Evolutionary conservation across 1,140 invertebrate species (phyloP).

Genomic region (Temnothorax nylanderi): DNA sequence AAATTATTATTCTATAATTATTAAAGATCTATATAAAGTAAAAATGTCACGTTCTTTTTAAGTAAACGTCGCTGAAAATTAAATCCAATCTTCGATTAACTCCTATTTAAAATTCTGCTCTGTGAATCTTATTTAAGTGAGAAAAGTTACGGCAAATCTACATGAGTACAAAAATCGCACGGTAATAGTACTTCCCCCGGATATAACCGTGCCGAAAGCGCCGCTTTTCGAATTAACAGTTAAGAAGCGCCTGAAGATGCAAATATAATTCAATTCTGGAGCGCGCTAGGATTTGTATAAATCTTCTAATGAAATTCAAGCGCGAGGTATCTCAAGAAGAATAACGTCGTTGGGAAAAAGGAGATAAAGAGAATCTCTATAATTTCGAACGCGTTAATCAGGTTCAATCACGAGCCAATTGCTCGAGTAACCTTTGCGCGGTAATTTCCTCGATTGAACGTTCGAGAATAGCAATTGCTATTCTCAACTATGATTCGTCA

Average conservation of each 20-base stretch:
- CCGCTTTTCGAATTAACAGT: slow-evolving; percentile 52
- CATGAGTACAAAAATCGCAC: slow-evolving; percentile 3
- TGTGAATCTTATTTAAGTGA: neutral
- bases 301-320: slow-evolving; percentile 55
- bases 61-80: neutral
- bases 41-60: neutral
- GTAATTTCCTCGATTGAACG: slow-evolving; percentile 29
- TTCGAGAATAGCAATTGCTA: neutral
- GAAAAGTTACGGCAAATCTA: slow-evolving; percentile 6
- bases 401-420: neutral
- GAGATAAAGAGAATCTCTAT: neutral
- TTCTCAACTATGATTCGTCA: slow-evolving; percentile 33
- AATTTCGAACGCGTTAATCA: slow-evolving; percentile 30
- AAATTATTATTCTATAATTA: neutral
- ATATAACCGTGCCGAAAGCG: neutral
- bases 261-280: slow-evolving; percentile 42
- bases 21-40: neutral
- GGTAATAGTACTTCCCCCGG: neutral
- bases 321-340: neutral
- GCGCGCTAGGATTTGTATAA: slow-evolving; percentile 44
- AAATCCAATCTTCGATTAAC: slow-evolving; percentile 2
- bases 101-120: slow-evolving; percentile 12
- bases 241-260: slow-evolving; percentile 33
- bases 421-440: neutral
- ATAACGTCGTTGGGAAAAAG: neutral